phyloP scores from a whole-genome alignment of 2,797 vertebrate genomes.

The Mastacembelus armatus region DNA sequence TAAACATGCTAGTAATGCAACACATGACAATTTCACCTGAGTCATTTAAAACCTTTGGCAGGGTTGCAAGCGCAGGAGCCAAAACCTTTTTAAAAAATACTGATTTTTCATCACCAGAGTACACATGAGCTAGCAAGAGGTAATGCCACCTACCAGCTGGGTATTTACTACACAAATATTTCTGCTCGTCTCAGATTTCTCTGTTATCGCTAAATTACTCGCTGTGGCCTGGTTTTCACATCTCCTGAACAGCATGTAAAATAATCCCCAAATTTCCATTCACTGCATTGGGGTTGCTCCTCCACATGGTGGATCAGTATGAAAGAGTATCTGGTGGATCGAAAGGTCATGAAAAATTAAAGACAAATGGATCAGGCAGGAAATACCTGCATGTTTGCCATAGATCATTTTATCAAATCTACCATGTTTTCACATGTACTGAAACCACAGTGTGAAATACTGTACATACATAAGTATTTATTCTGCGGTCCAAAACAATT shows the following conservation, averaged over 20 bases:
- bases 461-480: constrained; percentile 6
- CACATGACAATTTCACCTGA: constrained; percentile 68
- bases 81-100: constrained; percentile 73
- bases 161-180: constrained; percentile 89
- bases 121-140: constrained; percentile 68
- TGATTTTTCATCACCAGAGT: constrained; percentile 70
- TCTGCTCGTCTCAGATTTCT: constrained; percentile 86
- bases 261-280: constrained; percentile 85
- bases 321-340: constrained; percentile 80
- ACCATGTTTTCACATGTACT: constrained; percentile 60
- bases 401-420: constrained; percentile 61
- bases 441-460: constrained; percentile 55
- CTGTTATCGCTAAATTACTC: constrained; percentile 87
- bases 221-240: constrained; percentile 82
- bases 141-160: constrained; percentile 72
- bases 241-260: constrained; percentile 85
- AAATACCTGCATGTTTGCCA: constrained; percentile 76
- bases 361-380: constrained; percentile 78
- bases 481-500: neutral
- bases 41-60: constrained; percentile 69
- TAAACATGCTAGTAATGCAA: constrained; percentile 41
- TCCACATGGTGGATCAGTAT: constrained; percentile 71
- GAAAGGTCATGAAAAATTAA: constrained; percentile 85
- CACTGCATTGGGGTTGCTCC: constrained; percentile 74
- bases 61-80: constrained; percentile 43